phyloP scores from a whole-genome alignment of 2,888 invertebrate species.

The Auanema sp. region DNA sequence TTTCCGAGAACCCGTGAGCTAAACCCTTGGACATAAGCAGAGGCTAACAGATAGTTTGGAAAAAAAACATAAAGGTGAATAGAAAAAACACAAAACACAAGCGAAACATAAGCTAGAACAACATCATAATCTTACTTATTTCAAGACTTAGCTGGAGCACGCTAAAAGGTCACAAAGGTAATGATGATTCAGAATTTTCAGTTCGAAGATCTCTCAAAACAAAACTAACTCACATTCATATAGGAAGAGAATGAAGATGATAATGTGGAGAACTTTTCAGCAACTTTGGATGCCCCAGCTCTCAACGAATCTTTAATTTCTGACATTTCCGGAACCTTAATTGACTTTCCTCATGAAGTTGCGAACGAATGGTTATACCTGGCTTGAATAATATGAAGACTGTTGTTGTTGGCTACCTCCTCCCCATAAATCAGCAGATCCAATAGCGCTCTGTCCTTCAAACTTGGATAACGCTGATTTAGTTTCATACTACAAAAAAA shows the following conservation, averaged over 20 bases:
- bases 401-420: conserved; percentile 63
- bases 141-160: conserved; percentile 35
- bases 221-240: conserved; percentile 50
- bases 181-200: background rate
- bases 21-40: too few species aligned
- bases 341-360: background rate
- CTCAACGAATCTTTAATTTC: conserved; percentile 95
- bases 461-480: conserved; percentile 74
- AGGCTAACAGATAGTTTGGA: background rate
- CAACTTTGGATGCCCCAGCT: conserved; percentile 94
- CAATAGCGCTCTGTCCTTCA: conserved; percentile 91
- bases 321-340: conserved; percentile 76
- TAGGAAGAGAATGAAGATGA: conserved; percentile 54
- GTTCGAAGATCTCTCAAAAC: background rate
- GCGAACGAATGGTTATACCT: background rate
- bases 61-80: background rate
- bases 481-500: conserved; percentile 65
- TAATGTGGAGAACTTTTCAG: conserved; percentile 89
- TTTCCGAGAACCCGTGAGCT: too few species aligned
- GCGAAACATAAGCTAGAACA: background rate
- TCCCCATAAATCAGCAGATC: conserved; percentile 92
- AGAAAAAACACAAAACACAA: conserved; percentile 3
- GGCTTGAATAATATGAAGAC: conserved; percentile 1
- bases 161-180: conserved; percentile 25
- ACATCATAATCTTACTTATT: conserved; percentile 1